Conservation (phyloP, 1,140 invertebrate genomes). For the Drosophila serrata region DNA sequence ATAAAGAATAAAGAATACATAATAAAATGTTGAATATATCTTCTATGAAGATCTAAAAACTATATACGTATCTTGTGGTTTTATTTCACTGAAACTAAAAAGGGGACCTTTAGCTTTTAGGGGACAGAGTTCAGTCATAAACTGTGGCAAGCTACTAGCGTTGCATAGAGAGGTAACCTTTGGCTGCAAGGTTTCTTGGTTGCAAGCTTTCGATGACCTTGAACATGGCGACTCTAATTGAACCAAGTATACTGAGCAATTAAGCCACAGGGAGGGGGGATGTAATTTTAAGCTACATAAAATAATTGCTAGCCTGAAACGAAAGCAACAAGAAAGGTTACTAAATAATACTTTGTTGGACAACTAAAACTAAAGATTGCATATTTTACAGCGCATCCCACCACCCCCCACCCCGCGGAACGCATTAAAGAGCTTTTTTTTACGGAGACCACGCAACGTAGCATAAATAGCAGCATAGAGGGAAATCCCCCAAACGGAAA, state of each 20-base stretch:
- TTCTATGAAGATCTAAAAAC: constrained; percentile 26
- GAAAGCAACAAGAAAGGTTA: not conserved
- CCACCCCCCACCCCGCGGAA: not conserved
- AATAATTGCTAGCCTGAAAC: not conserved
- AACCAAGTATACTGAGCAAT: constrained; percentile 9
- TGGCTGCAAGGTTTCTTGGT: constrained; percentile 11
- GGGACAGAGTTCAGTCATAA: not conserved
- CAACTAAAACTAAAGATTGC: constrained; percentile 50
- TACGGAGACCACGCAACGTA: constrained; percentile 50
- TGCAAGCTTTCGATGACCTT: constrained; percentile 50
- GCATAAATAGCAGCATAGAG: constrained; percentile 67
- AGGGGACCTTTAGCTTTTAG: not conserved
- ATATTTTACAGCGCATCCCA: constrained; percentile 69
- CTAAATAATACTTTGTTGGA: not conserved
- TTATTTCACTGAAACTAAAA: constrained; percentile 22
- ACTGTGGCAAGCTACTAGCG: not conserved
- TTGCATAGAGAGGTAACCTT: constrained; percentile 8
- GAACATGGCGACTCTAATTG: constrained; percentile 28
- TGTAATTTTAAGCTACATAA: not conserved
- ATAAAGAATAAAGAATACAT: constrained; percentile 32
- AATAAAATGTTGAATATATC: constrained; percentile 30
- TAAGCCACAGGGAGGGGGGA: not conserved
- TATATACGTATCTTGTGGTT: constrained; percentile 35
- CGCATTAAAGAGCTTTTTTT: constrained; percentile 27
- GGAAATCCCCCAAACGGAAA: constrained; percentile 12